Conservation (phyloP, 2,888 invertebrate species). For the Pseudanteris insignis region DNA sequence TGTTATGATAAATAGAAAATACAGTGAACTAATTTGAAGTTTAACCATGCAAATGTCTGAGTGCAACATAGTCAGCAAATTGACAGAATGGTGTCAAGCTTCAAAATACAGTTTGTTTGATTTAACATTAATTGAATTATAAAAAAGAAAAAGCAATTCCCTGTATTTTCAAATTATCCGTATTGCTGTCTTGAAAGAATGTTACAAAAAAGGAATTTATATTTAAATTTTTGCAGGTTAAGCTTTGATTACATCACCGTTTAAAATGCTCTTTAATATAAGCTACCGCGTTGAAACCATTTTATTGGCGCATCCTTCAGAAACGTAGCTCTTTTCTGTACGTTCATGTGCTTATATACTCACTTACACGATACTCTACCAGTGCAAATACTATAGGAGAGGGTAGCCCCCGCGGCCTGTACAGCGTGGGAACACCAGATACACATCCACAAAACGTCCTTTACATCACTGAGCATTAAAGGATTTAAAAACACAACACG, state of each 20-base stretch:
- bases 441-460: constrained; percentile 49
- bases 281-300: constrained; percentile 44
- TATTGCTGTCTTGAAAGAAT: too few species aligned
- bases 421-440: constrained; percentile 61
- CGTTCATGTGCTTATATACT: constrained; percentile 51
- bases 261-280: constrained; percentile 33
- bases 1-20: constrained; percentile 4
- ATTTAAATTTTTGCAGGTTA: constrained; percentile 33
- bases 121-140: too few species aligned
- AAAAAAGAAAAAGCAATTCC: too few species aligned
- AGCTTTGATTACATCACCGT: constrained; percentile 27
- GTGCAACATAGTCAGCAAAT: too few species aligned
- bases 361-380: constrained; percentile 55
- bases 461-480: constrained; percentile 47
- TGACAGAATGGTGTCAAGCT: too few species aligned
- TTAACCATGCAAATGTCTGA: too few species aligned
- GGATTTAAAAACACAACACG: constrained; percentile 36
- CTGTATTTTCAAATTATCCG: too few species aligned
- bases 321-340: constrained; percentile 51
- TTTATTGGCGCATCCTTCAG: constrained; percentile 55
- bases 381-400: constrained; percentile 58
- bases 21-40: constrained; percentile 7
- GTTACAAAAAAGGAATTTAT: too few species aligned
- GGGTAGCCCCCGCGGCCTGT: constrained; percentile 60
- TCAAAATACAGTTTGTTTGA: too few species aligned